Conservation (phyloP, 1,140 invertebrate genomes). For the Leptinotarsa undecemlineata region DNA sequence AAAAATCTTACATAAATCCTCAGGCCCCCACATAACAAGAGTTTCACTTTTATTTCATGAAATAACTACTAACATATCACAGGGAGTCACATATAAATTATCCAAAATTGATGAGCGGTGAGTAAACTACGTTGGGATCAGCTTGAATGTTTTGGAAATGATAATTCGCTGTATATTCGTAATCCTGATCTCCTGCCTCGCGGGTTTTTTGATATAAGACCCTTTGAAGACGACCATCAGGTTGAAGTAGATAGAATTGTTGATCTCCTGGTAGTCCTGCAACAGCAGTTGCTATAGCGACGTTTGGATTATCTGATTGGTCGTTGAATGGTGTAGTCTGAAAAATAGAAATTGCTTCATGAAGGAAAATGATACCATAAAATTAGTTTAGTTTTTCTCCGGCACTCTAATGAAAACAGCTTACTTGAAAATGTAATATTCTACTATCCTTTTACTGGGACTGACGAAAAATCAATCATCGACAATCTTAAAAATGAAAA, state of each 20-base stretch:
- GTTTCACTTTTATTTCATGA: too few species aligned
- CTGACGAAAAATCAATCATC: too few species aligned
- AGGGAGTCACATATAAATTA: background rate
- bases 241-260: conserved; percentile 36
- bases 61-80: too few species aligned
- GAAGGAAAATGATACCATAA: background rate
- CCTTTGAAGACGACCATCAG: conserved; percentile 36
- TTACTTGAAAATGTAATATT: too few species aligned
- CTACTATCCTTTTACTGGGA: too few species aligned
- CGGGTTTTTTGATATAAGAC: conserved; percentile 32
- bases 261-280: conserved; percentile 18
- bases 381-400: background rate
- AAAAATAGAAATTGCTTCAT: background rate
- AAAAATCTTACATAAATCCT: too few species aligned
- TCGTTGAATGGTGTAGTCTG: conserved; percentile 1
- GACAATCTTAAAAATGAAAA: too few species aligned
- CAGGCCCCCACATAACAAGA: too few species aligned
- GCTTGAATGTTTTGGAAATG: conserved; percentile 38
- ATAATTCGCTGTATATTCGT: conserved; percentile 39
- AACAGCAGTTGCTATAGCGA: conserved; percentile 36
- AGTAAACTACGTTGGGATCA: conserved; percentile 33
- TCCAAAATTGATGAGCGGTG: conserved; percentile 34
- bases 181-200: conserved; percentile 31
- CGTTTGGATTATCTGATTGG: conserved; percentile 24
- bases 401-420: too few species aligned